Evolutionary conservation across 2,113 vertebrate genomes (phyloP), one percentile per base, ranked within the genome.

Genomic region (Ailuropoda melanoleuca): DNA sequence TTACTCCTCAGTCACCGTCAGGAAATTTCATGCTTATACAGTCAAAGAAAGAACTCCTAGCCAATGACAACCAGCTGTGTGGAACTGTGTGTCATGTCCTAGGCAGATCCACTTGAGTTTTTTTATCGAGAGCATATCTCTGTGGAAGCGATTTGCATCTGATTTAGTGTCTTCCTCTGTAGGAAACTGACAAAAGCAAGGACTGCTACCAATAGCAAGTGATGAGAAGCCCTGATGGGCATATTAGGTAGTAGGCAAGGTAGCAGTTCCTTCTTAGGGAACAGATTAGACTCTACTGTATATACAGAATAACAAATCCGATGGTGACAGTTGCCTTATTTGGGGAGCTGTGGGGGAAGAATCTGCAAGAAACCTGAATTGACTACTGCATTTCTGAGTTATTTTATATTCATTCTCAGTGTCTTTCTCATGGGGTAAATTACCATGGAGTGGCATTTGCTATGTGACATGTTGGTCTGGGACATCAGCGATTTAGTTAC

Each of bases 171-270:
- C 53, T 92, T 95, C 93, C 82, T 56, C 18, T 50, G 34, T 55
- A 55, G 39, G 62, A 95, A 56, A 29, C 86, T 56, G 29, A 66
- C 55, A 77, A 23, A 74, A 81, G 75, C 60, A 93, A 77, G 46
- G 55, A 72, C 46, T 88, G 48, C 31, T 29, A 68, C 89, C 55
- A 31, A 6, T 48, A 24, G 70, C 43, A 90, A 89, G 26, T 4
- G 0, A 23, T 31, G 80, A 80, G 91, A 93, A 81, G 29, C 77
- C 62, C 46, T 29, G 19, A 60, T 97, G 60, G 39, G 88, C 97
- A 97, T 98, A 97, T 95, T 98, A 97, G 97, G 97, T 90, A 96
- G 95, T 23, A 58, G 64, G 37, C 80, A 74, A 62, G 56, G 82
- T 34, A 68, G 55, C 53, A 75, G 64, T 31, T 88, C 77, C 95